These are phyloP conservation scores for Choristoneura fumiferana DNA, from an alignment of 1,140 invertebrate species.

Conservation along the genomic window DNA sequence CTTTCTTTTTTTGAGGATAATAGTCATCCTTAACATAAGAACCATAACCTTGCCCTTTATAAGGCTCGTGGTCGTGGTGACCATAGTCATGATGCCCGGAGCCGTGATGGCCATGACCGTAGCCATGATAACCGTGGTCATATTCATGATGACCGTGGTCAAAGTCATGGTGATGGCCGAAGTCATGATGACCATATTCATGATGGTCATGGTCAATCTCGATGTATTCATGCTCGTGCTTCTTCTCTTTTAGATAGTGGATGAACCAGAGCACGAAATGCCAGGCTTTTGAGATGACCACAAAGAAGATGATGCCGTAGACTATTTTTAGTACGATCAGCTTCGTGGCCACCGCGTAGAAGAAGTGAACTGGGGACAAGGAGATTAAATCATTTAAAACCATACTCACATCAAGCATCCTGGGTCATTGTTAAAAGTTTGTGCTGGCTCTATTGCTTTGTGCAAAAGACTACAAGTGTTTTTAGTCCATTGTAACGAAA, in stretches of 20 bases:
- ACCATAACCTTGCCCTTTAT: constrained; percentile 27
- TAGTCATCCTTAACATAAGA: constrained; percentile 41
- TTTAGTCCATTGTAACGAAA: too few relatives aligned
- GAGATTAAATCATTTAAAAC: too few relatives aligned
- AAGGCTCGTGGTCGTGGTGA: constrained; percentile 30
- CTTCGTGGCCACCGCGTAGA: constrained; percentile 64
- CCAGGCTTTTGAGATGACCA: constrained; percentile 54
- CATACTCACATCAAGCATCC: too few relatives aligned
- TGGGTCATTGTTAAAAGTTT: too few relatives aligned
- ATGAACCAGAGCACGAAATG: constrained; percentile 34
- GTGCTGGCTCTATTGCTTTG: too few relatives aligned
- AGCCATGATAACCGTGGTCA: constrained; percentile 28
- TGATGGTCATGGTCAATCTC: constrained; percentile 22
- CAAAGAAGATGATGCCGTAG: constrained; percentile 58
- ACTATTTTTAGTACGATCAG: constrained; percentile 60
- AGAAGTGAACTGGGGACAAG: constrained; percentile 63
- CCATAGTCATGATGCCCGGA: constrained; percentile 45
- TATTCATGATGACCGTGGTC: constrained; percentile 22
- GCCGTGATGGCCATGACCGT: constrained; percentile 29
- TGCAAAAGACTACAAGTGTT: too few relatives aligned
- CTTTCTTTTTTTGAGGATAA: constrained; percentile 1
- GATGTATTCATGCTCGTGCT: constrained; percentile 26
- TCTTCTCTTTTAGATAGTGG: constrained; percentile 19
- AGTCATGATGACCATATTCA: constrained; percentile 20
- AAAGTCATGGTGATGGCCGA: constrained; percentile 3